These are phyloP conservation scores for Drosophila pseudotakahashii DNA, from an alignment of 2,888 invertebrate species.

Conservation along the genomic window DNA sequence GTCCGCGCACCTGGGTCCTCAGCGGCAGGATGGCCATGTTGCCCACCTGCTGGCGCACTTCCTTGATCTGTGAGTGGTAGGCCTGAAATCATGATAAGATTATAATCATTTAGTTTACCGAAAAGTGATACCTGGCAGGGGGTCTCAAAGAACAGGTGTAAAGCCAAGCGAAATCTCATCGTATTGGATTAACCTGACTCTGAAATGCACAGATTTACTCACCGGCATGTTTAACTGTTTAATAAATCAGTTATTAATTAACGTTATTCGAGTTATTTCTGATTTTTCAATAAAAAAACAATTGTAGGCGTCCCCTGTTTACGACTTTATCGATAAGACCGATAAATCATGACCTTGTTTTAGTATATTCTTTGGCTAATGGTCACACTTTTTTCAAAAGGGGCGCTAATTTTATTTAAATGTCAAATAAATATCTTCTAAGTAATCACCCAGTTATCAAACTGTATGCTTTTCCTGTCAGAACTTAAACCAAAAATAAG, in stretches of 20 bases:
- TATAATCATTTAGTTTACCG: not conserved
- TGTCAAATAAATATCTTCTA: no score
- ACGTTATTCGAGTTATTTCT: not conserved
- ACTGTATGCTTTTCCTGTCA: no score
- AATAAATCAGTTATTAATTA: not conserved
- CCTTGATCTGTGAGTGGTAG: slow-evolving; percentile 96
- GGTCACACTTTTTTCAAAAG: no score
- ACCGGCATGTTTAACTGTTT: slow-evolving; percentile 54
- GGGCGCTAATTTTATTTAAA: no score
- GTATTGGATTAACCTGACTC: not conserved
- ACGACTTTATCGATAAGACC: not conserved
- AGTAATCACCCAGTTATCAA: no score
- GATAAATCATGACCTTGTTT: accelerated
- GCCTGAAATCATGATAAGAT: slow-evolving; percentile 87
- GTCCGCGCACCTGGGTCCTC: slow-evolving; percentile 95
- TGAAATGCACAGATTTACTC: slow-evolving; percentile 6
- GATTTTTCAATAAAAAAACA: slow-evolving; percentile 10
- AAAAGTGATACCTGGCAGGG: slow-evolving; percentile 9
- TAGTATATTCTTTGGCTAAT: not conserved
- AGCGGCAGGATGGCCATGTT: slow-evolving; percentile 97
- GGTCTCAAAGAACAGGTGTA: slow-evolving; percentile 2
- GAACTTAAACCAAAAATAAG: no score
- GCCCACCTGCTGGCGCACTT: slow-evolving; percentile 90
- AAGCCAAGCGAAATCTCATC: not conserved
- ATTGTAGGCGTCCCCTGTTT: slow-evolving; percentile 12